A percentile compares a stretch with the other conserved stretches of the same genome.
These are phyloP conservation scores for Hippopotamyrus pictus DNA, from an alignment of 2,797 vertebrate species.

Conservation along the genomic window DNA sequence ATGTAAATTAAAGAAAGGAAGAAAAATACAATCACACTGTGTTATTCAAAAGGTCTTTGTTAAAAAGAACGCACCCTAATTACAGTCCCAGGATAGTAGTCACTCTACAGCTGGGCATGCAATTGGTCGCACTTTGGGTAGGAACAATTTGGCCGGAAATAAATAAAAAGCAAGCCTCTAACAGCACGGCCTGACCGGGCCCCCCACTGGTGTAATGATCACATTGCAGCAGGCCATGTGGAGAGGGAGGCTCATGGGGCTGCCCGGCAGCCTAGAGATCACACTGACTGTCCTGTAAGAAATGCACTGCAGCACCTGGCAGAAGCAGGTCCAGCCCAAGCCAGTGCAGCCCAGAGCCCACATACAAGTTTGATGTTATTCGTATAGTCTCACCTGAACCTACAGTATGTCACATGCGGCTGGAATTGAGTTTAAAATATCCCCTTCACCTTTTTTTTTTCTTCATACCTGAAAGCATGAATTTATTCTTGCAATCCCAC, in stretches of 20 bases:
- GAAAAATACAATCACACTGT: neutral
- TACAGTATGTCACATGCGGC: neutral
- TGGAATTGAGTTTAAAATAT: neutral
- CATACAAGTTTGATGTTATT: neutral
- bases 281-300: neutral
- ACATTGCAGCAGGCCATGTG: neutral
- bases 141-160: neutral
- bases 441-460: neutral
- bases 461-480: neutral
- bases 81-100: neutral
- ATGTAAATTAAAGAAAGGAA: neutral
- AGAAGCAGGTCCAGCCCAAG: neutral
- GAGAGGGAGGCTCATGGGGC: neutral
- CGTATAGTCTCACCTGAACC: neutral
- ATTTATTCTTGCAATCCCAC: neutral
- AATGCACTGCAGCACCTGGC: neutral
- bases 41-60: neutral
- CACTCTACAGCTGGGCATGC: neutral
- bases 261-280: neutral
- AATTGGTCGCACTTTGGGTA: neutral
- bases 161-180: neutral
- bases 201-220: neutral
- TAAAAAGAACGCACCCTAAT: conserved; percentile 2
- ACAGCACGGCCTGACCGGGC: neutral
- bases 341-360: neutral